Conservation (phyloP, 2,113 vertebrate genomes). For the Osmerus eperlanus region DNA sequence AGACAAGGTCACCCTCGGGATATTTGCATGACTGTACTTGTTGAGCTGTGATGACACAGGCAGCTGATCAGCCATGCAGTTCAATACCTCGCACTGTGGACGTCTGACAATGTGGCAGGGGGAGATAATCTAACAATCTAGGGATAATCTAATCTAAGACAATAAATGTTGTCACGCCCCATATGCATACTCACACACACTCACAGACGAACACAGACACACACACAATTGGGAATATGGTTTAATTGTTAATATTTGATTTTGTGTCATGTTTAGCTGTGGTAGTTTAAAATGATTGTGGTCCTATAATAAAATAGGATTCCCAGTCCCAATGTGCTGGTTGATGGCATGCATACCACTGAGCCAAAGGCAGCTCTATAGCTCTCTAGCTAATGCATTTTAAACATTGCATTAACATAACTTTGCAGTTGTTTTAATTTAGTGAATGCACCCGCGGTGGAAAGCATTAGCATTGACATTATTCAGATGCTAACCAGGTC, state of each 20-base stretch:
- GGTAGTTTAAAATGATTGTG: not conserved
- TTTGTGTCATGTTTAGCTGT: conserved; percentile 4
- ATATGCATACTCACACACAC: not conserved
- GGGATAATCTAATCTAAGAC: no score
- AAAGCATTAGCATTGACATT: conserved; percentile 7
- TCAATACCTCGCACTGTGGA: not conserved
- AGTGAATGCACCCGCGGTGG: not conserved
- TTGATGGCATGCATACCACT: not conserved
- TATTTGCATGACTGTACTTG: not conserved
- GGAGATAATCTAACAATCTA: not conserved
- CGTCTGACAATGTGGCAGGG: not conserved
- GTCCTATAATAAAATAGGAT: not conserved
- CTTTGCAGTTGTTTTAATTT: conserved; percentile 3
- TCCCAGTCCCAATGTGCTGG: not conserved
- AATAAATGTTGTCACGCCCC: not conserved
- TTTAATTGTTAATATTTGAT: not conserved
- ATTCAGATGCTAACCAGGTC: not conserved
- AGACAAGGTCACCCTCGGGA: not conserved
- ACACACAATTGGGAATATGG: not conserved
- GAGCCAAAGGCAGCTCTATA: not conserved
- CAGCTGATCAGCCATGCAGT: not conserved
- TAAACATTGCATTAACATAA: conserved; percentile 16
- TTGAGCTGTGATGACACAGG: not conserved
- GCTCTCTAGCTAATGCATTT: conserved; percentile 8
- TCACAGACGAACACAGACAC: not conserved